phyloP scores from a whole-genome alignment of 2,888 invertebrate genomes.

The Rhorus exstirpatorius region DNA sequence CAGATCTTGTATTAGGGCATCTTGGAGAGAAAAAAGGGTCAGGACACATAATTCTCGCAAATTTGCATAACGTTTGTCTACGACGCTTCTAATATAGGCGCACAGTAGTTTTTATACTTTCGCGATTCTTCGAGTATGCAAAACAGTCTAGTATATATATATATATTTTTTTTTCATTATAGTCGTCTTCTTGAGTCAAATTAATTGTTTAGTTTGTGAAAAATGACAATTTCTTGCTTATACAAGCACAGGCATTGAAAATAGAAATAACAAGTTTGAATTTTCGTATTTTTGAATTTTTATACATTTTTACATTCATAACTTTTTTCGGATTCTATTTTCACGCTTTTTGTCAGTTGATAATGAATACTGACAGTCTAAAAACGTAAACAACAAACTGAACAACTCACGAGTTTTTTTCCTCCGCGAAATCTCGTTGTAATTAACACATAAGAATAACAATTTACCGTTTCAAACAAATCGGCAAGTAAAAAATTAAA shows the following conservation, averaged over 20 bases:
- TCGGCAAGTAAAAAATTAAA: no score
- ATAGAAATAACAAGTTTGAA: no score
- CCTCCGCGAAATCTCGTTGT: no score
- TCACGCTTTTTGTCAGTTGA: no score
- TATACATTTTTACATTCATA: no score
- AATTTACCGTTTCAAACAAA: no score
- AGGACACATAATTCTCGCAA: constrained; percentile 39
- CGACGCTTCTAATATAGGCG: constrained; percentile 51
- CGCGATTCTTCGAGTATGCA: constrained; percentile 46
- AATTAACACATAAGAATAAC: no score
- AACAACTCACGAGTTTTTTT: no score
- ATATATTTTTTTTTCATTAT: not conserved
- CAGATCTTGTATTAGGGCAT: not conserved
- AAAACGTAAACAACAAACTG: not conserved
- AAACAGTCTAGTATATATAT: constrained; percentile 16
- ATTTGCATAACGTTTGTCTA: constrained; percentile 64
- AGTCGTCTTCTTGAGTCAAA: not conserved
- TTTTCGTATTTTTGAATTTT: no score
- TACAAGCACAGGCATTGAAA: no score
- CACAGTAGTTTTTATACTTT: constrained; percentile 31
- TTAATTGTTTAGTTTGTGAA: not conserved
- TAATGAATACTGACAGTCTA: no score
- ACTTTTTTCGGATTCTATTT: no score
- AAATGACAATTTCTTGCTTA: not conserved
- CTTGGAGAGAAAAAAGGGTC: constrained; percentile 49